phyloP scores from a whole-genome alignment of 2,797 vertebrate species.

The Paratrypauchen microcephalus region DNA sequence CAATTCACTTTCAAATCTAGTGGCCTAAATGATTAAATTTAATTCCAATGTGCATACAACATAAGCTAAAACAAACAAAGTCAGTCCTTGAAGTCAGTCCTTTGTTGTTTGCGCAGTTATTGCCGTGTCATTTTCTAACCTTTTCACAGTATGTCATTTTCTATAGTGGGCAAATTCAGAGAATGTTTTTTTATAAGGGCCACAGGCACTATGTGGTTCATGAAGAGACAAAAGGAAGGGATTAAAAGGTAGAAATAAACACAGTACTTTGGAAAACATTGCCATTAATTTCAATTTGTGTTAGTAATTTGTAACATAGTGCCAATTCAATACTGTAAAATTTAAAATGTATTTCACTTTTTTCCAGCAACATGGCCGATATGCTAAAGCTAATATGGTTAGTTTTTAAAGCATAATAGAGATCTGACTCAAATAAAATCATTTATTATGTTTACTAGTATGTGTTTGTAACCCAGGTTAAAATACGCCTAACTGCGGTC shows the following conservation, averaged over 20 bases:
- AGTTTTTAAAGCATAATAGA: too few relatives aligned
- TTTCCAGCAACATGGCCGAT: slow-evolving; percentile 2
- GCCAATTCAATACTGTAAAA: not conserved
- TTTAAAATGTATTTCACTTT: not conserved
- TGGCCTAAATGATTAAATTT: not conserved
- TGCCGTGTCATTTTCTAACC: not conserved
- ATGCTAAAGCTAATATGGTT: not conserved
- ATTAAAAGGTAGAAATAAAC: not conserved
- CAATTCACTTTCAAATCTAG: not conserved
- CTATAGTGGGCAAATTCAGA: not conserved
- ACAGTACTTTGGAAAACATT: not conserved
- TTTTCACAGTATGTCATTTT: not conserved
- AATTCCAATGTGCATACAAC: not conserved
- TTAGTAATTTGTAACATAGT: not conserved
- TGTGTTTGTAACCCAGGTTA: too few relatives aligned
- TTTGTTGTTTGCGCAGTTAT: not conserved
- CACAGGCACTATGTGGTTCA: not conserved
- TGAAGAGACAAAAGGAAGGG: too few relatives aligned
- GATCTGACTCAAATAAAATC: too few relatives aligned
- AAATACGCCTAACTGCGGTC: too few relatives aligned
- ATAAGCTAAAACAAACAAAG: not conserved
- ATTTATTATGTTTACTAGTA: too few relatives aligned
- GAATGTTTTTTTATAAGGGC: not conserved
- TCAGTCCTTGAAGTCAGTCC: not conserved
- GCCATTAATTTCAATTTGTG: not conserved